Conservation (phyloP, 2,113 vertebrate species). For the Lontra canadensis region DNA sequence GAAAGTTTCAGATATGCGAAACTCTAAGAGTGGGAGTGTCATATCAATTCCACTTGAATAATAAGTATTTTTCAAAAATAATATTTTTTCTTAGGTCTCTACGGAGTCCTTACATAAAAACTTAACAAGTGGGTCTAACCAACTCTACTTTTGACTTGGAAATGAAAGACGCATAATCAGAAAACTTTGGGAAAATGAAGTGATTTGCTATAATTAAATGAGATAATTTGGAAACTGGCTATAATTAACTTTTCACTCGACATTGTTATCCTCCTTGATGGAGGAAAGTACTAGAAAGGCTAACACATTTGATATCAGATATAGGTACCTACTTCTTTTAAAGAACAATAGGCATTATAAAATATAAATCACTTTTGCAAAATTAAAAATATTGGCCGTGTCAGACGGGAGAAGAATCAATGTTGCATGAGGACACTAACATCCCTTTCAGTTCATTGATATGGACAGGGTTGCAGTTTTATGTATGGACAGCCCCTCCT, state of each 20-base stretch:
- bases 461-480: background rate
- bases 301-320: background rate
- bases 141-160: background rate
- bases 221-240: background rate
- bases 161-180: background rate
- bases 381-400: background rate
- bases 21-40: background rate
- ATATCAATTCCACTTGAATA: background rate
- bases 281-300: background rate
- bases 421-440: fast-evolving
- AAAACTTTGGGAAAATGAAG: background rate
- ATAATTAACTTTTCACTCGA: background rate
- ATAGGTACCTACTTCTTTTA: background rate
- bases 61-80: slow-evolving; percentile 2
- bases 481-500: background rate
- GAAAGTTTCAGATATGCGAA: background rate
- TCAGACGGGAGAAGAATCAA: background rate
- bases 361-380: background rate
- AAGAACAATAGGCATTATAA: background rate
- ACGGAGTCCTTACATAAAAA: background rate
- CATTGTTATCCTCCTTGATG: background rate
- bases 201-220: background rate
- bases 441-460: background rate
- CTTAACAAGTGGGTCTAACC: background rate
- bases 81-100: background rate